A percentile compares a stretch with the other conserved stretches of the same genome.
Evolutionary conservation across 2,113 vertebrate species (phyloP).

Genomic region (Triplophysa tibetana): DNA sequence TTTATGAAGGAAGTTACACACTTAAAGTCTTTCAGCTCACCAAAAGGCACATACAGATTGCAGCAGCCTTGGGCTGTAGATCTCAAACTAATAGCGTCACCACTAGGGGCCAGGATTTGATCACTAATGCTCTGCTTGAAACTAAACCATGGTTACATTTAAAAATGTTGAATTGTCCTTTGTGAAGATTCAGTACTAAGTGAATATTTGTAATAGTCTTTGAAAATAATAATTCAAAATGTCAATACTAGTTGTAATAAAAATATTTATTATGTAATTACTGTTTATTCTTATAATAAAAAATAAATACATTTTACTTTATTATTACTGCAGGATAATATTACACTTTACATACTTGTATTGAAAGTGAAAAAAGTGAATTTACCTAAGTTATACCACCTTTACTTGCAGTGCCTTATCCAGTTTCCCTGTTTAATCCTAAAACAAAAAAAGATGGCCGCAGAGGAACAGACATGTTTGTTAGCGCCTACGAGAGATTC

Average conservation of each 20-base stretch:
- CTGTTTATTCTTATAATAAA: not conserved
- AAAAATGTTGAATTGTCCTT: not conserved
- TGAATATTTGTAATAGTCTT: not conserved
- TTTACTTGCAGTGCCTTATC: not conserved
- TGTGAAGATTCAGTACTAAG: constrained; percentile 6
- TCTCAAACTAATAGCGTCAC: constrained; percentile 50
- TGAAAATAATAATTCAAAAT: constrained; percentile 6
- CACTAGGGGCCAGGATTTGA: constrained; percentile 80
- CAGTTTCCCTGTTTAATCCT: not conserved
- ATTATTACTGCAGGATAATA: not conserved
- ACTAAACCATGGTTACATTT: constrained; percentile 21
- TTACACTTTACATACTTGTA: not conserved
- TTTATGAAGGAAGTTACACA: constrained; percentile 51
- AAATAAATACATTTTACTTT: not conserved
- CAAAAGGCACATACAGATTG: constrained; percentile 17
- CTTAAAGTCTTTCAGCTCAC: constrained; percentile 48
- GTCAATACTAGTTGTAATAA: not conserved
- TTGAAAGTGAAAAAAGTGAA: not conserved
- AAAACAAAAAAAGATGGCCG: not conserved
- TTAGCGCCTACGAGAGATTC: constrained; percentile 32
- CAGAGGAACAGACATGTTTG: constrained; percentile 16
- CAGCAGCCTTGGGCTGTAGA: not conserved
- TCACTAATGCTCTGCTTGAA: constrained; percentile 61
- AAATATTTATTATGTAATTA: not conserved
- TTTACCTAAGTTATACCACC: not conserved